Evolutionary conservation across 2,888 invertebrate species (phyloP), one percentile per base, ranked within the genome.

Genomic region (Rhagophthalmus giganteus): DNA sequence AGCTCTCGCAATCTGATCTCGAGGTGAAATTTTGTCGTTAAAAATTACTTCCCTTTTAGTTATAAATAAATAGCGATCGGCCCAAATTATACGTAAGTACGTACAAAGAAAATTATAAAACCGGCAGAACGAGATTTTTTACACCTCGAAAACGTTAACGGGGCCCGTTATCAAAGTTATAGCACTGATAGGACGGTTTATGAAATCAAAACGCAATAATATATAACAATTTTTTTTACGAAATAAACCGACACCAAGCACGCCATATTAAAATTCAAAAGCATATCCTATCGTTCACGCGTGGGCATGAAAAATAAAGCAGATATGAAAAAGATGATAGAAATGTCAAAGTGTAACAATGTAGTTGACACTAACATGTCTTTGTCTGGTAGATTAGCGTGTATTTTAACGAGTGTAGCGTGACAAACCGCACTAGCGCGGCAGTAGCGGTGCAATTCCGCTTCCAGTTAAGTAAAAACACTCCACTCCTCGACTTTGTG

Each of bases 341-440:
- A 48, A 54, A 54, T 34, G 41, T 53, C 47, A 53, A 47, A 53
- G 47, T 47, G 28, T 47, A 54, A 48, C 47, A 39, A 48, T 44
- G 42, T 42, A 28, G 38, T 37, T 44, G 53, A 38, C 42, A 44
- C 47, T 39, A 50, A 39, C 34, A 48, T 46, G 40, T 54, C 47
- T 54, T 33, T 48, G 44, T 20, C 31, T 33, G 24, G 27, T 32
- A 38, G 42, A 48, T 46, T 54, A 20, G 53, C 53, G 53, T 54
- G 53, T n/a, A n/a, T 44, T 54, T 25, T 16, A 42, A 44, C 38
- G 41, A 35, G 33, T 32, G 37, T 54, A 39, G 53, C 53, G 53
- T 54, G 53, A 54, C 53, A 54, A 54, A 54, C 53, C 47, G 47
- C 48, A 54, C 48, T 54, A 42, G 42, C 24, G 44, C 30, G n/a